Evolutionary conservation across 2,888 invertebrate species (phyloP).

Genomic region (Parasteatoda lunata): DNA sequence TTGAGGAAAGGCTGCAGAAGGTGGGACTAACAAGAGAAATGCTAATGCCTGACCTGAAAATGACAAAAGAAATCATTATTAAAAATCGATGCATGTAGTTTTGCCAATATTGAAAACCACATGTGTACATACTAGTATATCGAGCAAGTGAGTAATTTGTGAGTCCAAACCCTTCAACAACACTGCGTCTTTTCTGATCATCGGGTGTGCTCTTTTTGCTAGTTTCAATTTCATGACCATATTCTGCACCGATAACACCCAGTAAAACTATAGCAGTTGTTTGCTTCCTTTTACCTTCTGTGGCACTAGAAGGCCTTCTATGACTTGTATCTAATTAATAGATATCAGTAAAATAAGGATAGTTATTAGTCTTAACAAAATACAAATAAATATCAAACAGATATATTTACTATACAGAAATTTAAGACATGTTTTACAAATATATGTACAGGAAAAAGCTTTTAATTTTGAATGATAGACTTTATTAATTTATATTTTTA

Average conservation of each 20-base stretch:
- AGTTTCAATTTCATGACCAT: slow-evolving; percentile 92
- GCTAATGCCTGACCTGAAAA: slow-evolving; percentile 86
- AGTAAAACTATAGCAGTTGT: slow-evolving; percentile 97
- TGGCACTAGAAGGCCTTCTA: slow-evolving; percentile 80
- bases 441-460: no score
- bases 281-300: slow-evolving; percentile 92
- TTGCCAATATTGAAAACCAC: not conserved
- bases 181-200: slow-evolving; percentile 83
- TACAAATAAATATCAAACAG: not conserved
- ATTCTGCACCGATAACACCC: slow-evolving; percentile 98
- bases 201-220: slow-evolving; percentile 73
- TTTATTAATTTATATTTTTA: no score
- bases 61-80: not conserved
- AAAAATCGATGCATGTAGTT: no score
- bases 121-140: slow-evolving; percentile 82
- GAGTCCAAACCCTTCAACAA: slow-evolving; percentile 91
- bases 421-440: no score
- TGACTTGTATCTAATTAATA: slow-evolving; percentile 42
- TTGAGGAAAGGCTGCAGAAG: slow-evolving; percentile 87
- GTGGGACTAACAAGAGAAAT: slow-evolving; percentile 91
- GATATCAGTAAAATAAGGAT: not conserved
- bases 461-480: no score
- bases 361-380: not conserved
- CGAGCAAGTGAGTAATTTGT: slow-evolving; percentile 91
- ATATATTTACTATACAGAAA: not conserved